phyloP scores from a whole-genome alignment of 2,888 invertebrate species.

The Nysson spinosus region DNA sequence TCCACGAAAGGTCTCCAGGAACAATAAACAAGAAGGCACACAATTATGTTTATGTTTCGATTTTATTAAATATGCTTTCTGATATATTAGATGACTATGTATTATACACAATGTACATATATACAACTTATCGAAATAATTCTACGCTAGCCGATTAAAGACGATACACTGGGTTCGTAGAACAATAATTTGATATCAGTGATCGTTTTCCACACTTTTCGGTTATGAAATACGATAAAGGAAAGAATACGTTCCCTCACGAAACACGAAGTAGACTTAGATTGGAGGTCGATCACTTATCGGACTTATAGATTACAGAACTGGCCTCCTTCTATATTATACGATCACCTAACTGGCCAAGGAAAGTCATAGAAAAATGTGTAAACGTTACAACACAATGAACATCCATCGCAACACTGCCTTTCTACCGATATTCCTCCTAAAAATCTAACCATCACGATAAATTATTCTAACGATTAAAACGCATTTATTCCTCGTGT shows the following conservation, averaged over 20 bases:
- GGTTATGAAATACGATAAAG: background rate
- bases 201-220: background rate
- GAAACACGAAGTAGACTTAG: background rate
- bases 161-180: slow-evolving; percentile 50
- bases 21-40: background rate
- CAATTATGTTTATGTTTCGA: slow-evolving; percentile 34
- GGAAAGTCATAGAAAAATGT: background rate
- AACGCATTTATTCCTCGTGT: too few relatives aligned
- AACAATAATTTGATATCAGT: background rate
- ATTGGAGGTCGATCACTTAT: background rate
- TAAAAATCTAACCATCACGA: background rate
- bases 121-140: slow-evolving; percentile 65
- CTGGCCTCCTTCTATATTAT: slow-evolving; percentile 8
- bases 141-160: slow-evolving; percentile 46
- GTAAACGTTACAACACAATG: background rate
- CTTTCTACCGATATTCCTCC: too few relatives aligned
- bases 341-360: background rate
- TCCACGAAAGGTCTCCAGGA: too few relatives aligned
- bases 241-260: background rate
- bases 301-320: background rate
- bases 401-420: too few relatives aligned
- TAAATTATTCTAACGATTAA: too few relatives aligned
- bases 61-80: slow-evolving; percentile 73
- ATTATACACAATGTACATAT: slow-evolving; percentile 77
- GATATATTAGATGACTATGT: slow-evolving; percentile 72